Base-by-base conservation (phyloP, 2,888 invertebrate genomes). In the Calliphora vomitoria region DNA sequence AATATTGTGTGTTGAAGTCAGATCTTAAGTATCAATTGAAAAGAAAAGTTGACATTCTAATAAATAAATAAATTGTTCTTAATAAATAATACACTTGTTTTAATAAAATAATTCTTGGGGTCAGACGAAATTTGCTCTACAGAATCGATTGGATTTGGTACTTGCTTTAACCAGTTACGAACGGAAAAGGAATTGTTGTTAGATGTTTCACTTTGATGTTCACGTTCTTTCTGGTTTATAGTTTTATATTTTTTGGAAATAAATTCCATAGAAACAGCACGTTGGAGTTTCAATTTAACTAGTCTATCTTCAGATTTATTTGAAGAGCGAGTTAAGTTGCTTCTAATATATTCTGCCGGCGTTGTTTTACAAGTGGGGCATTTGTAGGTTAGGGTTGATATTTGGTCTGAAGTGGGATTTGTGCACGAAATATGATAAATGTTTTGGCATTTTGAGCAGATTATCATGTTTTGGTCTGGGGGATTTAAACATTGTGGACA, bases 241-340 rank as follows among this genome's bases (percentile, higher is more conserved):
- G 53, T 53, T 71, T 66, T 2, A 44, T 44, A 66, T 66, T 66
- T 66, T 66, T 66, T 66, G 41, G 66, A 44, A 66, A 66, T 71
- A 53, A 38, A 71, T 71, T 50, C 71, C 71, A 71, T 71, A 2
- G 53, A 71, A 71, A 71, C 71, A 25, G 25, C 25, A 25, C 25
- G 25, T 25, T 25, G 25, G 25, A 25, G 25, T 25, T 25, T 25
- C 2, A 25, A 25, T 25, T 25, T 1, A 25, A 25, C 25, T 1
- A 25, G 25, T 25, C 25, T 25, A 25, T 25, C 25, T 25, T 25
- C 25, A 25, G 25, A 25, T 25, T 25, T 25, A 25, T 25, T 25
- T 2, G 25, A 25, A 25, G 25, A 25, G 25, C 2, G 25, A 25
- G 25, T 25, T 25, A 2, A 25, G 25, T 25, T 25, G 2, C 25